Evolutionary conservation across 2,888 invertebrate genomes (phyloP), one percentile per base, ranked within the genome.

Genomic region (Parnassius apollo): DNA sequence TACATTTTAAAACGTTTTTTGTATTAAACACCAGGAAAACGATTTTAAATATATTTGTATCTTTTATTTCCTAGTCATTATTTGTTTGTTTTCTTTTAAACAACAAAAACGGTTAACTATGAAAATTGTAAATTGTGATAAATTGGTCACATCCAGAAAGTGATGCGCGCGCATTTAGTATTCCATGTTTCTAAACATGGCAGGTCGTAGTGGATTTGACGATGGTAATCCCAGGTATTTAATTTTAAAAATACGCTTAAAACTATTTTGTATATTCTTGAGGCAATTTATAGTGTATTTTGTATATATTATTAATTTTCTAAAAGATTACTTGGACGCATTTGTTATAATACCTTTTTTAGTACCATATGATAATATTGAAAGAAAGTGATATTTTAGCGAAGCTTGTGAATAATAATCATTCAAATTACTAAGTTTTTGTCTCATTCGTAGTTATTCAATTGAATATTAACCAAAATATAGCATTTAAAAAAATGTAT

Each of bases 121-220:
- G 49, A 9, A n/a, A 49, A 13, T 13, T 48, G 13, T 35, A 48
- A n/a, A 12, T 48, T 12, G n/a, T 13, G 13, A 13, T 49, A 54
- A 25, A 49, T 42, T 46, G 64, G 70, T 59, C 69, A 64, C 66
- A 68, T 73, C 71, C 66, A 70, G 71, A 72, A 71, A 67, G 66
- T 66, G 77, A 82, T 82, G 86, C 84, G 86, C 89, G 91, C 90
- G 88, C 89, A 81, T 79, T 81, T 81, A 85, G 77, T 87, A 74
- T 81, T 89, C 89, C 89, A 88, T 91, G 91, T 91, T 93, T 93
- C 93, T 94, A 95, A 96, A 96, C 95, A 96, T 96, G 96, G 96
- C 96, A 94, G 96, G 96, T 93, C 96, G 96, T 93, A 94, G 95
- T 95, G 94, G 95, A 93, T 96, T 94, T 93, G 96, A 96, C 88